These are phyloP conservation scores for Lindbergichthys nudifrons DNA, from an alignment of 2,797 vertebrate species.

Conservation along the genomic window DNA sequence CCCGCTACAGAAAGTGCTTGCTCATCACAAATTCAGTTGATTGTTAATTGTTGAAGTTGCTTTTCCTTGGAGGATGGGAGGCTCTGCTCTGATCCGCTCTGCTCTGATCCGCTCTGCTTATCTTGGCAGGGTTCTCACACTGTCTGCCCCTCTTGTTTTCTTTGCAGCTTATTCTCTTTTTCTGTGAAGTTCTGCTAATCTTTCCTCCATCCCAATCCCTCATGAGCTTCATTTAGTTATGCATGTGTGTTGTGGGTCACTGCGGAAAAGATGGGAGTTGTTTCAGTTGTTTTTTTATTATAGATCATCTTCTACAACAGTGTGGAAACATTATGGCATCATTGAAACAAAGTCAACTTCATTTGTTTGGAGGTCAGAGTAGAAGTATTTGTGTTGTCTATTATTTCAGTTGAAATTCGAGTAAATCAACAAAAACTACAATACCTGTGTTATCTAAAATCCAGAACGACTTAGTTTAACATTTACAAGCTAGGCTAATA, in stretches of 20 bases:
- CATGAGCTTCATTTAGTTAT: no score
- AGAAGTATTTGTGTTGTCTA: no score
- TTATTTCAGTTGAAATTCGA: no score
- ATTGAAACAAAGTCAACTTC: no score
- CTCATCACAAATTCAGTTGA: conserved; percentile 52
- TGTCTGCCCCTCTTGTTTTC: conserved; percentile 22
- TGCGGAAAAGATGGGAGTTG: no score
- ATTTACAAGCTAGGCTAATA: no score
- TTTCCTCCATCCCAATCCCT: background rate
- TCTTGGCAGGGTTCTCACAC: conserved; percentile 35
- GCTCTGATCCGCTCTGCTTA: conserved; percentile 51
- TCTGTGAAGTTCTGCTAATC: conserved; percentile 28
- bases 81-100: conserved; percentile 43
- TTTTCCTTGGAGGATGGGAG: conserved; percentile 34
- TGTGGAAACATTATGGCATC: background rate
- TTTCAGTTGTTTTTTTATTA: background rate
- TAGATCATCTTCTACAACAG: no score
- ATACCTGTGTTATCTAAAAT: no score
- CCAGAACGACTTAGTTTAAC: no score
- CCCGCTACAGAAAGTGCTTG: conserved; percentile 47
- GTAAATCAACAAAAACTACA: no score
- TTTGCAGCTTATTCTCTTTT: background rate
- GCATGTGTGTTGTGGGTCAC: no score
- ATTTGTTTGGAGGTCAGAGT: no score
- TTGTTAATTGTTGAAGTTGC: conserved; percentile 44